Conservation (phyloP, 53 echinoderm and acorn worm species). For the Holothuria leucospilota region DNA sequence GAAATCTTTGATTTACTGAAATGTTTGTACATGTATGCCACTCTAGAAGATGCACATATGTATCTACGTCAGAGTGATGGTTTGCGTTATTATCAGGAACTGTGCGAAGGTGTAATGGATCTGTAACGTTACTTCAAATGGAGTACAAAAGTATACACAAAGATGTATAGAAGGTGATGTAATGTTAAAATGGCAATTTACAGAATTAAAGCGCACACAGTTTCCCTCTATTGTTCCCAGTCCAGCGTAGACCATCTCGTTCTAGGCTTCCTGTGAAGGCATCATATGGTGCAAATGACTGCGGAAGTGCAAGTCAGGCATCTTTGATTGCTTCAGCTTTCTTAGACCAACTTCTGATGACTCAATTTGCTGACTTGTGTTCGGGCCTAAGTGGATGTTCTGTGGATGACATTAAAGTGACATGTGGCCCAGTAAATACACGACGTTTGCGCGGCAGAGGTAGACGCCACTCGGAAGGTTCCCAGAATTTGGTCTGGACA, state of each 20-base stretch:
- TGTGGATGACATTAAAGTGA: slow-evolving; percentile 68
- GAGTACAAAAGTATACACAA: too few species aligned
- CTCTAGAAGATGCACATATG: too few species aligned
- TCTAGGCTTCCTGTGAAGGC: slow-evolving; percentile 7
- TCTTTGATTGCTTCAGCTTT: slow-evolving; percentile 17
- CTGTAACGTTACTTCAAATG: too few species aligned
- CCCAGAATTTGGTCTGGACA: neutral
- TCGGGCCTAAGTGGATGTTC: slow-evolving; percentile 52
- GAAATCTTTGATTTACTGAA: too few species aligned
- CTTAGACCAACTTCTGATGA: slow-evolving; percentile 8
- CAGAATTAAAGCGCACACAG: too few species aligned
- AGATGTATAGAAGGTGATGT: too few species aligned
- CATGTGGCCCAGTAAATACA: slow-evolving; percentile 55
- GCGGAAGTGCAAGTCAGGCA: neutral
- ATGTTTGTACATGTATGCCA: too few species aligned
- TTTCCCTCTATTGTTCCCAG: neutral
- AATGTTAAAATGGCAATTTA: too few species aligned
- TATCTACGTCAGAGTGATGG: too few species aligned
- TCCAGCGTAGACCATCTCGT: slow-evolving; percentile 30
- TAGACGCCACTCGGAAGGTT: neutral
- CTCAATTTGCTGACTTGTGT: slow-evolving; percentile 31
- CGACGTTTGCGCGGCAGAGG: neutral
- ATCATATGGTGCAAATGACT: neutral
- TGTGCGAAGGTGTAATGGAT: too few species aligned
- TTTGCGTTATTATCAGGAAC: too few species aligned